These are phyloP conservation scores for Crax fasciolata DNA, from an alignment of 2,797 vertebrate genomes.

Conservation along the genomic window DNA sequence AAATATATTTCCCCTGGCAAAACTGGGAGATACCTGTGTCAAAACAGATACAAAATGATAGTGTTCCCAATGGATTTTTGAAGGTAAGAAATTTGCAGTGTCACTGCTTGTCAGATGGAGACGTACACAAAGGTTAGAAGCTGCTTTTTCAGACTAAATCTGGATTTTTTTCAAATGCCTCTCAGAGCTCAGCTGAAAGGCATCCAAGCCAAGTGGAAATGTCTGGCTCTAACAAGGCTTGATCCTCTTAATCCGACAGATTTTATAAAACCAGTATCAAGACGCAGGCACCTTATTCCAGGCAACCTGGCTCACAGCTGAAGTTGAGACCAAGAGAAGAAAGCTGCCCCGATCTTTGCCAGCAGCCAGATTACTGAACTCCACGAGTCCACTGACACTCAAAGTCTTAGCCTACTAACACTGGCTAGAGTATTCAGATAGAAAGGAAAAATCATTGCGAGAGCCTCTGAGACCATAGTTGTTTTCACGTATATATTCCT, in stretches of 20 bases:
- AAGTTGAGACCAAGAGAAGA: neutral
- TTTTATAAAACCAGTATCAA: neutral
- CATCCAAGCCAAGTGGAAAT: neutral
- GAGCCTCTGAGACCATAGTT: neutral
- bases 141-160: neutral
- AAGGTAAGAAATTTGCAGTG: neutral
- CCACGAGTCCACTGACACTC: neutral
- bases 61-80: neutral
- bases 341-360: neutral
- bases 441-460: neutral
- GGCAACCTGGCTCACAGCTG: neutral
- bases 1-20: neutral
- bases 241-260: neutral
- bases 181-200: neutral
- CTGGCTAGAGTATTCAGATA: neutral
- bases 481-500: neutral
- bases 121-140: neutral
- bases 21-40: neutral
- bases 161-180: neutral
- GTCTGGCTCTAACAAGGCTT: neutral
- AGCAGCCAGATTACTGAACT: neutral
- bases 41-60: neutral
- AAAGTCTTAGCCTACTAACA: neutral
- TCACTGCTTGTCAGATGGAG: neutral
- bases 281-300: neutral